Evolutionary conservation across 2,797 vertebrate species (phyloP).

Genomic region (Buceros bicornis): DNA sequence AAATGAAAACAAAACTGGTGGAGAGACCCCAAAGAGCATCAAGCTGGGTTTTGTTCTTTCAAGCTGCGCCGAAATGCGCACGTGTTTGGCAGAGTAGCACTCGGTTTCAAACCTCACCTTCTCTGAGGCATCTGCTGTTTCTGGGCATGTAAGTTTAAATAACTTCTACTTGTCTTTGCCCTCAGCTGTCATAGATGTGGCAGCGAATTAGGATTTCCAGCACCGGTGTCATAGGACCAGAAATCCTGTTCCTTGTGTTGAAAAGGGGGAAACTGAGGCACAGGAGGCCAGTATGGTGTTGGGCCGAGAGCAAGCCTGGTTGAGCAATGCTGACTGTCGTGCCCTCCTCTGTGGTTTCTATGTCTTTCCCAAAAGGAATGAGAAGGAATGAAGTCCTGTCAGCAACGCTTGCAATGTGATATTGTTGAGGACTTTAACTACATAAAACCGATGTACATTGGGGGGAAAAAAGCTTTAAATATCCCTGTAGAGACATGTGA

Average conservation of each 20-base stretch:
- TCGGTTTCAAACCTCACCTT: background rate
- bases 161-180: background rate
- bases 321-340: background rate
- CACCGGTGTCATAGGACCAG: background rate
- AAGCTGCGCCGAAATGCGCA: background rate
- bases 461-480: background rate
- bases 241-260: rapidly evolving
- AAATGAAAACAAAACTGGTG: background rate
- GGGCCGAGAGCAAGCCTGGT: background rate
- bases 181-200: background rate
- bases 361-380: background rate
- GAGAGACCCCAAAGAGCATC: background rate
- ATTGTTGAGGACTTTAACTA: background rate
- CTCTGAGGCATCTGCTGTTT: background rate
- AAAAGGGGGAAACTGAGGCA: background rate
- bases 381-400: background rate
- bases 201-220: background rate
- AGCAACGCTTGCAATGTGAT: background rate
- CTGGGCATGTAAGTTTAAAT: background rate
- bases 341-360: background rate
- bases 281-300: rapidly evolving
- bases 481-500: slow-evolving; percentile 7
- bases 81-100: background rate
- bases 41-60: background rate
- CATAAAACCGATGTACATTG: background rate